Percentiles rank a stretch among this genome's conserved stretches.
phyloP scores from a whole-genome alignment of 2,797 vertebrate genomes.

The Potorous gilbertii region DNA sequence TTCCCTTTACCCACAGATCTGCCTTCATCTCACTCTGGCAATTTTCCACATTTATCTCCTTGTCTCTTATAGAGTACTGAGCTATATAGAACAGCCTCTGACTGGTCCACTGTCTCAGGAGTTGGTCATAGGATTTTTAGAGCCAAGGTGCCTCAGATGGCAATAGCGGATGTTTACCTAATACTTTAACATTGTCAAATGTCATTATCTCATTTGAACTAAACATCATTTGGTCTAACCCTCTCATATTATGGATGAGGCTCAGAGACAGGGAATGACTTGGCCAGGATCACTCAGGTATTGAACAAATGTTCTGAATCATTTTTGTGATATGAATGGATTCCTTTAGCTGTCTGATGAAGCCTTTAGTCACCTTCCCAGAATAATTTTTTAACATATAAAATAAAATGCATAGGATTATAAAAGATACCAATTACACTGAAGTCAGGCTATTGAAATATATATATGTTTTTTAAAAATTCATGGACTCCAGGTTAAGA shows the following conservation, averaged over 20 bases:
- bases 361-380: not conserved
- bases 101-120: not conserved
- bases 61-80: not conserved
- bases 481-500: not conserved
- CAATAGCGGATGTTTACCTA: not conserved
- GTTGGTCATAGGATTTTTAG: not conserved
- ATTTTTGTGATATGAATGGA: not conserved
- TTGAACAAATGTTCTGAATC: not conserved
- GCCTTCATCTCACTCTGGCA: not conserved
- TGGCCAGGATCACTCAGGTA: not conserved
- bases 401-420: not conserved
- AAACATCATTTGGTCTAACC: not conserved
- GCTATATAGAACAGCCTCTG: not conserved
- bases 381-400: not conserved
- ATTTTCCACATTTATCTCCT: not conserved
- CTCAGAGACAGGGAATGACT: not conserved
- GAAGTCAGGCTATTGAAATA: not conserved
- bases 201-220: not conserved
- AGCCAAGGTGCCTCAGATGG: not conserved
- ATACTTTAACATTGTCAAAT: not conserved
- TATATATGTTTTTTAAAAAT: not conserved
- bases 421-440: not conserved
- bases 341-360: not conserved
- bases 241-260: not conserved
- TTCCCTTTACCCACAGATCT: not conserved